These are phyloP conservation scores for Chitala chitala DNA, from an alignment of 2,113 vertebrate species.

Conservation along the genomic window DNA sequence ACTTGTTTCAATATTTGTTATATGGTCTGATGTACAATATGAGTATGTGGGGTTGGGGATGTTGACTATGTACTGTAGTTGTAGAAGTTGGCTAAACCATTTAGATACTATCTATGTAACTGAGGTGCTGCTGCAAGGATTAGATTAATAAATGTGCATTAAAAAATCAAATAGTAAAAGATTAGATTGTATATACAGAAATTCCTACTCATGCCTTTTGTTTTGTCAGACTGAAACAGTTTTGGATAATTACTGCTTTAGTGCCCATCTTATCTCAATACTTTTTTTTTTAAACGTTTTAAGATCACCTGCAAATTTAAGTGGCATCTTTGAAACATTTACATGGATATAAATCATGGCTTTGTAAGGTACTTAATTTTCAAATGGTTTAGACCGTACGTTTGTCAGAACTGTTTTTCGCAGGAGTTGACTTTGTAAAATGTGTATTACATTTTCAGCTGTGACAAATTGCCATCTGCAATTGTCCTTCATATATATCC, in stretches of 20 bases:
- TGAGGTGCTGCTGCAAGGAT: not conserved
- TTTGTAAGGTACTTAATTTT: slow-evolving; percentile 35
- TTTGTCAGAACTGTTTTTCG: slow-evolving; percentile 37
- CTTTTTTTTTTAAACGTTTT: slow-evolving; percentile 34
- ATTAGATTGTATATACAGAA: slow-evolving; percentile 10
- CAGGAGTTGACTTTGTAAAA: not conserved
- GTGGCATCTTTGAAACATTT: slow-evolving; percentile 67
- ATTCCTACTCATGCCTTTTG: slow-evolving; percentile 49
- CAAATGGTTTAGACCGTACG: slow-evolving; percentile 58
- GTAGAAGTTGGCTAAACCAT: not conserved
- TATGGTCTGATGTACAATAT: not conserved
- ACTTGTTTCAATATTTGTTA: not conserved
- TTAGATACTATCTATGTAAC: not conserved
- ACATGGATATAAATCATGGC: slow-evolving; percentile 59
- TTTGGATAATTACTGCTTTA: slow-evolving; percentile 41
- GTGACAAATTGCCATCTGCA: not conserved
- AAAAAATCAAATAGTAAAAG: not conserved
- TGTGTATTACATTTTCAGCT: not conserved
- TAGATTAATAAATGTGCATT: not conserved
- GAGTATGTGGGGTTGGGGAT: not conserved
- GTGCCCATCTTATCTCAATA: slow-evolving; percentile 28
- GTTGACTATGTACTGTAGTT: not conserved
- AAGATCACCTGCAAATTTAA: slow-evolving; percentile 55
- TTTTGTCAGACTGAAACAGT: slow-evolving; percentile 23
- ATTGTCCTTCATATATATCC: too few species aligned